Percentiles rank a stretch among this genome's conserved stretches.
Conservation (phyloP, 2,113 vertebrate species). For the Willisornis vidua region DNA sequence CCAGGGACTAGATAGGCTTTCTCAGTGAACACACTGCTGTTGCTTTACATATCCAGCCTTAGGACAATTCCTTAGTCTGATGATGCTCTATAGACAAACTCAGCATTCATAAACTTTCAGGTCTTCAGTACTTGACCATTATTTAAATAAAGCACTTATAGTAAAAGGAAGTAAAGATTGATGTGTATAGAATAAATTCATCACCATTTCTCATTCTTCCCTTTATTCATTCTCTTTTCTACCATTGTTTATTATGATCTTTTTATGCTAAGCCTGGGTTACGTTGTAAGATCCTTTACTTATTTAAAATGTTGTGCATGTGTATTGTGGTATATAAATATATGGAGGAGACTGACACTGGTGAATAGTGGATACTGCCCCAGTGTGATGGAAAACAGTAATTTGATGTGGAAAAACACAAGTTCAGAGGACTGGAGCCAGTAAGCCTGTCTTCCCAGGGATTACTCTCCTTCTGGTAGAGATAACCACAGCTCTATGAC, state of each 20-base stretch:
- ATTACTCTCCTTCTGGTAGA: not conserved
- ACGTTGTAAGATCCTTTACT: not conserved
- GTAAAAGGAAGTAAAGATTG: conserved; percentile 33
- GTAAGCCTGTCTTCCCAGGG: not conserved
- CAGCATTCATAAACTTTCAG: not conserved
- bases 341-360: not conserved
- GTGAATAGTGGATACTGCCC: not conserved
- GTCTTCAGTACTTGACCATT: not conserved
- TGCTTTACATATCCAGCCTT: not conserved
- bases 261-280: not conserved
- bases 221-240: conserved; percentile 52
- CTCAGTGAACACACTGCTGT: not conserved
- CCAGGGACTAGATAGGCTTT: not conserved
- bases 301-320: not conserved
- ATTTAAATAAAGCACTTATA: conserved; percentile 14
- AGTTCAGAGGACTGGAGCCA: not conserved
- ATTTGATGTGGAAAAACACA: not conserved
- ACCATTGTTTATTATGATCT: conserved; percentile 38
- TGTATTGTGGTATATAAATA: not conserved
- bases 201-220: conserved; percentile 11
- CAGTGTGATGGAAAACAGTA: not conserved
- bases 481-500: not conserved
- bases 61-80: not conserved
- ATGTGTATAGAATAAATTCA: not conserved
- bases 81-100: not conserved